Evolutionary conservation across 2,113 vertebrate species (phyloP).

Genomic region (Sigmodon hispidus): DNA sequence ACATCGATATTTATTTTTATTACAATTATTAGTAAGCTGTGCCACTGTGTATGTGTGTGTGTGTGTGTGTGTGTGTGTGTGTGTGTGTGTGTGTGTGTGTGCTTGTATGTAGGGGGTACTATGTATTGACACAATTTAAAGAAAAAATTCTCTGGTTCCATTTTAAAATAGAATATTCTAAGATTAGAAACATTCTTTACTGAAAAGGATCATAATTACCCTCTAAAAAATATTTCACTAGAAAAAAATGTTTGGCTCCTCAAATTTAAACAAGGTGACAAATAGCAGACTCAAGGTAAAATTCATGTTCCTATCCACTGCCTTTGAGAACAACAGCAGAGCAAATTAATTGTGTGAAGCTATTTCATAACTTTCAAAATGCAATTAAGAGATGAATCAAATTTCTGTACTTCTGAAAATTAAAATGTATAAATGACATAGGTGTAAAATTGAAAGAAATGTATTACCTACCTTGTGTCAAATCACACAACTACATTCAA

Average conservation of each 20-base stretch:
- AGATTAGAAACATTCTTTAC: background rate
- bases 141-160: background rate
- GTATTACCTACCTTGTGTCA: background rate
- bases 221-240: background rate
- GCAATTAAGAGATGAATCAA: background rate
- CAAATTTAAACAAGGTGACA: background rate
- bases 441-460: background rate
- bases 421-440: background rate
- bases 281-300: background rate
- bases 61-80: background rate
- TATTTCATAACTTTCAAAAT: constrained; percentile 26
- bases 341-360: background rate
- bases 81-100: background rate
- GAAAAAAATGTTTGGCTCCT: background rate
- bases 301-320: background rate
- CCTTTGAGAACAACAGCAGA: background rate
- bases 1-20: background rate
- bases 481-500: background rate
- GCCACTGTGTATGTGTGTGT: background rate
- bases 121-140: background rate
- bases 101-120: background rate
- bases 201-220: background rate
- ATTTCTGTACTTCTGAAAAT: constrained; percentile 22
- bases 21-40: background rate
- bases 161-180: background rate